These are phyloP conservation scores for Chelonus insularis DNA, from an alignment of 1,140 invertebrate genomes.

Conservation along the genomic window DNA sequence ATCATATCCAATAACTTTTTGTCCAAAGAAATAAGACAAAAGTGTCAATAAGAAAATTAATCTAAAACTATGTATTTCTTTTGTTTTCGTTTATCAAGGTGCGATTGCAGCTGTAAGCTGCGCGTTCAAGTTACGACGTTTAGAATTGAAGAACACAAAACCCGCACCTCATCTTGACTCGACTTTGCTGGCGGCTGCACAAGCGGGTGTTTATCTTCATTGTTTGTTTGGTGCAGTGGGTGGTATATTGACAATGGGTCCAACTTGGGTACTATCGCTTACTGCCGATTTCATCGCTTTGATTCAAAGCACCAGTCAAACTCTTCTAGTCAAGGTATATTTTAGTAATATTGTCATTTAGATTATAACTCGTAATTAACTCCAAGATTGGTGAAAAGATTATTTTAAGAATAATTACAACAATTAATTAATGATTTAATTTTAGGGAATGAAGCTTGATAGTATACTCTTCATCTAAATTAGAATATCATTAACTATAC, in stretches of 20 bases:
- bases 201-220: constrained; percentile 87
- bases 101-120: constrained; percentile 52
- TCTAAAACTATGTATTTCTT: too few species aligned
- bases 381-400: too few species aligned
- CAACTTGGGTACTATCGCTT: constrained; percentile 62
- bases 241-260: constrained; percentile 70
- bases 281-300: constrained; percentile 60
- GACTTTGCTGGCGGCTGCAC: constrained; percentile 81
- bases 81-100: constrained; percentile 39
- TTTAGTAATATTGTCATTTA: neutral
- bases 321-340: constrained; percentile 68
- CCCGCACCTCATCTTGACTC: constrained; percentile 76
- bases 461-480: too few species aligned
- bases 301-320: constrained; percentile 72
- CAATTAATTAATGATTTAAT: too few species aligned
- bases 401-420: too few species aligned
- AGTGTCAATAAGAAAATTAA: too few species aligned
- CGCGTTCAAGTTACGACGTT: constrained; percentile 46
- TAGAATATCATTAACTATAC: too few species aligned
- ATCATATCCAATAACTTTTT: too few species aligned
- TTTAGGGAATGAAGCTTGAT: too few species aligned
- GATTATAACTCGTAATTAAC: too few species aligned
- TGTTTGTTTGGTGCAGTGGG: constrained; percentile 85
- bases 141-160: constrained; percentile 51
- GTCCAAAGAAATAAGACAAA: too few species aligned